Base-by-base conservation (phyloP, 2,888 invertebrate genomes). In the Plusia festucae region DNA sequence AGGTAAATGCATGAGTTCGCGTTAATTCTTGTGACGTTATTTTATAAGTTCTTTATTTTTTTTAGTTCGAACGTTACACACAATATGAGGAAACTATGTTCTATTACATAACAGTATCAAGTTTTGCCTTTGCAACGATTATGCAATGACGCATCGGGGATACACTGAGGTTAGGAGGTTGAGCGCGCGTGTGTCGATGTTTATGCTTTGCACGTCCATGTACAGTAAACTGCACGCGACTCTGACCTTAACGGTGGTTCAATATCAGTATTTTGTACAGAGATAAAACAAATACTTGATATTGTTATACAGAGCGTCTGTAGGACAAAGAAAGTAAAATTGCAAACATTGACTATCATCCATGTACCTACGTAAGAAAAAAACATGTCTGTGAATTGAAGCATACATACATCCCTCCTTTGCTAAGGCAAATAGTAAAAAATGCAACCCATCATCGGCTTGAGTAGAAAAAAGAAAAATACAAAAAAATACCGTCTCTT, bases 91-190 rank as follows among this genome's bases (percentile, higher is more conserved):
- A n/a, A n/a, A n/a, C 11, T 8, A 49, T 20, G 18, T 49, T 20
- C 20, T 11, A 49, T 49, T 49, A 2, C 18, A 49, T 20, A 18
- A 49, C 11, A 18, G 18, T 7, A 16, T 8, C 18, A 20, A 49
- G 18, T 20, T 20, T 46, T 16, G 20, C 51, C 40, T 61, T 52
- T 49, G 30, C 40, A 63, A 59, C 63, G 40, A 60, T 68, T 63
- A 69, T 51, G 16, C 57, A 58, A 69, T 71, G 76, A 71, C 57
- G 32, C 56, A 68, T 62, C 53, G 32, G 61, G 59, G 59, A 70
- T 52, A 65, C 68, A 68, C 62, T 65, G 55, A 68, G 72, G 75
- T 68, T 62, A 53, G 68, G 62, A 76, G 62, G 72, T 74, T 53
- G 34, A 62, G 46, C n/a, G n/a, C n/a, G n/a, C n/a, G n/a, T 54